Percentiles rank a stretch among this genome's conserved stretches.
Conservation (phyloP, 2,113 vertebrate genomes). For the Heliornis fulica region DNA sequence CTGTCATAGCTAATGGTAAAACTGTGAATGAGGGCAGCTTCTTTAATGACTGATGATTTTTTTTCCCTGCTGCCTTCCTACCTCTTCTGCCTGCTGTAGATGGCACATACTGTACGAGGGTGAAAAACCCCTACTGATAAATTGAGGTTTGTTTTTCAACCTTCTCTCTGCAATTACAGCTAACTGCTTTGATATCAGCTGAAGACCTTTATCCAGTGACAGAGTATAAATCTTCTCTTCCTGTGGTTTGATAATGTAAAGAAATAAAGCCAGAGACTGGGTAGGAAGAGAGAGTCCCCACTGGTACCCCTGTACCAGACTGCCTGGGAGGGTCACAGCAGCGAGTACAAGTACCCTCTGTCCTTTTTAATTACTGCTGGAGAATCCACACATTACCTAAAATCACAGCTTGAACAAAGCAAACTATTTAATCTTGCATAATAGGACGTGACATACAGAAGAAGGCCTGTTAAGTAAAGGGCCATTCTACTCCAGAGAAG, state of each 20-base stretch:
- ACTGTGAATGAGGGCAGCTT: background rate
- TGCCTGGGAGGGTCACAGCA: background rate
- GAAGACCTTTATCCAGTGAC: background rate
- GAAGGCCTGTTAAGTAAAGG: conserved; percentile 6
- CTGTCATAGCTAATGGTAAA: background rate
- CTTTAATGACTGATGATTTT: background rate
- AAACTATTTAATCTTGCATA: background rate
- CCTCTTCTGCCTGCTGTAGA: background rate
- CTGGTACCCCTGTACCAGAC: background rate
- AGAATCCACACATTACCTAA: conserved; percentile 4
- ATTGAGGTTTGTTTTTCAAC: conserved; percentile 14
- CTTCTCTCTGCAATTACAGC: background rate
- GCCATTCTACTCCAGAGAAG: conserved; percentile 9
- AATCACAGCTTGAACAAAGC: background rate
- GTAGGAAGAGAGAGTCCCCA: background rate
- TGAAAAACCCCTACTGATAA: conserved; percentile 11
- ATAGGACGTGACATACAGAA: background rate
- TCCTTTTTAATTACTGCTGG: conserved; percentile 7
- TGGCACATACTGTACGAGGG: background rate
- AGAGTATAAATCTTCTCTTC: background rate
- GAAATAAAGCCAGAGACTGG: background rate
- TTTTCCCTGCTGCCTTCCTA: background rate
- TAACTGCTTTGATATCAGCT: conserved; percentile 32
- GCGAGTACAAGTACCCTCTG: background rate
- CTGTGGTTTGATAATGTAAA: background rate